Base-by-base conservation (phyloP, 2,888 invertebrate species). In the Epicampocera succincta region DNA sequence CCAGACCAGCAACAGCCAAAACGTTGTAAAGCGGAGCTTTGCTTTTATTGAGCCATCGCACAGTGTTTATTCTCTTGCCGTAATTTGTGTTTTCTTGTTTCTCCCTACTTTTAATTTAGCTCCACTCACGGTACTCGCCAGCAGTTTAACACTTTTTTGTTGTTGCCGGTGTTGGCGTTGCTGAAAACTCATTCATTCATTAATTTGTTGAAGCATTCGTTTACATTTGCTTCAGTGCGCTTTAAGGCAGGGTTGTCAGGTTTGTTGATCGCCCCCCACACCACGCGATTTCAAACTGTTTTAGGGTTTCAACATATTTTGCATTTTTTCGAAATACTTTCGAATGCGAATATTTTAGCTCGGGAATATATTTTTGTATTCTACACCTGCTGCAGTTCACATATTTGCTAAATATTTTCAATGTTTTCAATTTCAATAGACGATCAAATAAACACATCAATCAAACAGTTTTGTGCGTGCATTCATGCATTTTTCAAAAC, bases 81-180 rank as follows among this genome's bases (percentile, higher is more conserved):
- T 50, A 21, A 5, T 29, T 29, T n/a, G 5, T 25, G 25, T 33
- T 33, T 33, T 33, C 33, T 33, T 8, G 6, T 52, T 46, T 38
- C n/a, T 15, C 63, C 33, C 44, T 63, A 19, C 21, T 46, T 73
- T 38, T 54, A 54, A 38, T 74, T 38, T 38, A 63, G 68, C 73
- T 73, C 56, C 65, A 42, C 38, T 61, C 61, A 40, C 9, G n/a
- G 29, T 25, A 60, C 75, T 65, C 50, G 40, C 52, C 80, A 52
- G 40, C 68, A 76, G 69, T 58, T 77, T 77, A 81, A 73, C 77
- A 81, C 73, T 73, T 77, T 68, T 29, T 54, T 44, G n/a, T 50
- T 21, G 11, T 56, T 29, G 19, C 40, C 52, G 52, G 68, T 69
- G 73, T 78, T 78, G 73, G 65, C 69, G 77, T 71, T 77, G 68